Evolutionary conservation across 2,113 vertebrate genomes (phyloP), one percentile per base, ranked within the genome.

Genomic region (Sander lucioperca): DNA sequence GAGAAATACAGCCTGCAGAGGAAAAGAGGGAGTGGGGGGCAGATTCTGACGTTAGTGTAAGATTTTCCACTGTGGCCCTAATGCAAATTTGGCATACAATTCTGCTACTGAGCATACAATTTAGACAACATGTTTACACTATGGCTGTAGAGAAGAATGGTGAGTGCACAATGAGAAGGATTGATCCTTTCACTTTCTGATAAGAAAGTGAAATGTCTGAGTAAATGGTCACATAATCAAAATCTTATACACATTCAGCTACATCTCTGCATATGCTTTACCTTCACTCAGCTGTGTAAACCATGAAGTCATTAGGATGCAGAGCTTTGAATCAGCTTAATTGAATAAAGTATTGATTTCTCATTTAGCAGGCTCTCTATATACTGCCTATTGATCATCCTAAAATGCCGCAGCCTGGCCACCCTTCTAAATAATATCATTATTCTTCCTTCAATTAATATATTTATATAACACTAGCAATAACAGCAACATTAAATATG

Each of bases 1-100:
- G 88, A 66, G 91, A 94, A 5, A 92, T 91, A 66, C 98, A 99
- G 68, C 94, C 98, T 99, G 91, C 1, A 8, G 53, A 6, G 18
- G 21, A 71, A 33, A 56, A 8, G 47, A 9, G 1, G 21, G 8
- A 27, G 11, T 4, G 4, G 30, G 10, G 23, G 25, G 9, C 7
- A 65, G 12, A 54, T 6, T 75, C 54, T 53, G n/a, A 82, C 1
- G 0, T 79, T 23, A 74, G 30, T 0, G 2, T 21, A 14, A 63
- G 4, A 36, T 63, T 66, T 54, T 54, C 39, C 18, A 39, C 61
- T 73, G 47, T 21, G 54, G 47, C n/a, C 3, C 4, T 25, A 0
- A 59, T 53, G 51, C 30, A 36, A 53, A 56, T 68, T 50, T 33
- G 1, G 16, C 51, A 36, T 50, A 54, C 53, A 50, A 27, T 54